These are phyloP conservation scores for Calypte anna DNA, from an alignment of 2,113 vertebrate genomes.

Conservation along the genomic window DNA sequence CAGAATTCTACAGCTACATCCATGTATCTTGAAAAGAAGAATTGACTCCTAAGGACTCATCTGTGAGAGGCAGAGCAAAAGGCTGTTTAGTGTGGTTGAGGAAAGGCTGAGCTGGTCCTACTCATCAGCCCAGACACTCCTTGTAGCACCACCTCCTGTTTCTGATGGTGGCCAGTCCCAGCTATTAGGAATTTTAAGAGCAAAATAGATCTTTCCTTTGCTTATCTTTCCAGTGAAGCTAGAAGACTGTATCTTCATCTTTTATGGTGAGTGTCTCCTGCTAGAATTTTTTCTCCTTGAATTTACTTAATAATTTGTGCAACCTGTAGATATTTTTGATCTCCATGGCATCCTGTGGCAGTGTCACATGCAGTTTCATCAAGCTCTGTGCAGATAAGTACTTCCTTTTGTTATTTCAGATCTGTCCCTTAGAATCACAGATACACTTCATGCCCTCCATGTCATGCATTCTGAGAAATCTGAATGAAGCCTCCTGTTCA, in stretches of 20 bases:
- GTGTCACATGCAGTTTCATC: background rate
- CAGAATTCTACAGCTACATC: background rate
- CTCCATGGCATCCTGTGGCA: background rate
- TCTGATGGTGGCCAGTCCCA: background rate
- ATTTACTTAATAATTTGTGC: conserved; percentile 25
- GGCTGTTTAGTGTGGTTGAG: background rate
- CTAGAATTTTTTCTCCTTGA: background rate
- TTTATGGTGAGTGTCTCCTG: background rate
- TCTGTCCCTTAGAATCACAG: background rate
- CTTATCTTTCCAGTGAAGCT: background rate
- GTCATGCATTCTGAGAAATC: background rate
- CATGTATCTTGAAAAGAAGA: background rate
- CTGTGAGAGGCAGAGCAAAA: background rate
- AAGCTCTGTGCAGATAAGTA: conserved; percentile 18
- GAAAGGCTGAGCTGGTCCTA: background rate
- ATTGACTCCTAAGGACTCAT: background rate
- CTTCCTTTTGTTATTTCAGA: conserved; percentile 34
- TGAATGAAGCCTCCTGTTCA: background rate
- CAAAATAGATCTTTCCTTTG: background rate
- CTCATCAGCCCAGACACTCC: background rate
- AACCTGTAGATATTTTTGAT: conserved; percentile 27
- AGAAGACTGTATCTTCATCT: background rate
- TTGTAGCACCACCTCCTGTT: background rate
- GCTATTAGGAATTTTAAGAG: background rate
- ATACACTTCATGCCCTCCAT: background rate